A percentile compares a stretch with the other conserved stretches of the same genome.
phyloP scores from a whole-genome alignment of 2,797 vertebrate species.

The Amblyopsis hoosieri region DNA sequence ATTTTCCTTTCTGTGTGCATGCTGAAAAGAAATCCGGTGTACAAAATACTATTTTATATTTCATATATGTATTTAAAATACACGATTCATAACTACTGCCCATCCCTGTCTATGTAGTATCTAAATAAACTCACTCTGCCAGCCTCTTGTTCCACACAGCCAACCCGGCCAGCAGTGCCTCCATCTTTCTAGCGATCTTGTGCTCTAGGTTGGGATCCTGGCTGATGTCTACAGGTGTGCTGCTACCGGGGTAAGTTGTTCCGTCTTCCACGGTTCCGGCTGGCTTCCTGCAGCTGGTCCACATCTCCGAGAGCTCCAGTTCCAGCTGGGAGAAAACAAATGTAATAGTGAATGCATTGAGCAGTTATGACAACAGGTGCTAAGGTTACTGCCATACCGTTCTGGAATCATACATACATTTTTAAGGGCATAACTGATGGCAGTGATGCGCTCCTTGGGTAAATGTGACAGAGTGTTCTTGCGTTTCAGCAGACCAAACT shows the following conservation, averaged over 20 bases:
- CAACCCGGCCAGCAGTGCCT: conserved; percentile 74
- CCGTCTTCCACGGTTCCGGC: conserved; percentile 29
- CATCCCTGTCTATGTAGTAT: neutral
- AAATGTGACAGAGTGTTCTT: conserved; percentile 74
- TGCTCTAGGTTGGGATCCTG: conserved; percentile 60
- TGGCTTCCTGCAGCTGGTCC: conserved; percentile 46
- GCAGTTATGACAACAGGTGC: neutral
- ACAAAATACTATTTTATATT: too few relatives aligned
- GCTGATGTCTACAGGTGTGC: conserved; percentile 26
- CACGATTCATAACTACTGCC: too few relatives aligned
- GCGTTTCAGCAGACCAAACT: conserved; percentile 74
- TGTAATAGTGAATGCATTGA: too few relatives aligned
- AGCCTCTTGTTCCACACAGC: conserved; percentile 75
- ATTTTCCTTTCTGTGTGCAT: too few relatives aligned
- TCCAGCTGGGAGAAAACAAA: conserved; percentile 71
- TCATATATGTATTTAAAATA: too few relatives aligned
- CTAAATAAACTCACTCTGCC: conserved; percentile 72
- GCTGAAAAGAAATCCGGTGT: too few relatives aligned
- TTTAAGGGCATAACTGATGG: conserved; percentile 78
- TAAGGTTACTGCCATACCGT: neutral
- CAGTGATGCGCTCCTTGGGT: conserved; percentile 80
- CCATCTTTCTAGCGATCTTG: conserved; percentile 75
- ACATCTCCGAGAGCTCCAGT: conserved; percentile 66
- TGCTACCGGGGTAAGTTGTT: conserved; percentile 5
- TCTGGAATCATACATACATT: conserved; percentile 69